A percentile compares a stretch with the other conserved stretches of the same genome.
These are phyloP conservation scores for Arothron firmamentum DNA, from an alignment of 2,113 vertebrate genomes.

Conservation along the genomic window DNA sequence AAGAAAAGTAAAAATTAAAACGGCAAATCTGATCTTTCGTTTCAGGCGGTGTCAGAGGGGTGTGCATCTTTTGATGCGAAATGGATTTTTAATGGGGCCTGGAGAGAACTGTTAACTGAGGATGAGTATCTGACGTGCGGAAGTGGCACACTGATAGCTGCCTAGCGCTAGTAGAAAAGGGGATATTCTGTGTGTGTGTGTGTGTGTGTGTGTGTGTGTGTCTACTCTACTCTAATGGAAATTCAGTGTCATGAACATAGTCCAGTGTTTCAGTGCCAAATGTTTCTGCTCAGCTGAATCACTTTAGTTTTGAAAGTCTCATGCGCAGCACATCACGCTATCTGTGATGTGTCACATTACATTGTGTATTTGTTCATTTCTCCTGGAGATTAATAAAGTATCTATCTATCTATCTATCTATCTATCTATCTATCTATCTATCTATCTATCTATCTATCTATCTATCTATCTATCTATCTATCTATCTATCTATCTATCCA, in stretches of 20 bases:
- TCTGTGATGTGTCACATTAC: no score
- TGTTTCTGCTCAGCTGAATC: background rate
- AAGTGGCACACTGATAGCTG: constrained; percentile 47
- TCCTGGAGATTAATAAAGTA: no score
- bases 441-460: no score
- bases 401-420: no score
- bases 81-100: constrained; percentile 41
- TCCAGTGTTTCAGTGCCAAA: background rate
- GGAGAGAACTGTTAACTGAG: constrained; percentile 18
- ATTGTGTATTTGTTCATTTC: no score
- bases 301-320: background rate
- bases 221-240: constrained; percentile 2
- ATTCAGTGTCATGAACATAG: constrained; percentile 20
- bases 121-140: constrained; percentile 40
- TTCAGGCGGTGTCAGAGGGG: constrained; percentile 19
- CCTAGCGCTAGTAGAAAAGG: constrained; percentile 1
- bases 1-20: background rate
- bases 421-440: no score
- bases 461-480: no score
- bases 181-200: constrained; percentile 8
- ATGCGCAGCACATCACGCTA: background rate
- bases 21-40: constrained; percentile 29
- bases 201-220: constrained; percentile 15
- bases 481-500: no score
- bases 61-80: constrained; percentile 37